Evolutionary conservation across 2,888 invertebrate genomes (phyloP), one percentile per base, ranked within the genome.

Genomic region (Corbicula japonica): DNA sequence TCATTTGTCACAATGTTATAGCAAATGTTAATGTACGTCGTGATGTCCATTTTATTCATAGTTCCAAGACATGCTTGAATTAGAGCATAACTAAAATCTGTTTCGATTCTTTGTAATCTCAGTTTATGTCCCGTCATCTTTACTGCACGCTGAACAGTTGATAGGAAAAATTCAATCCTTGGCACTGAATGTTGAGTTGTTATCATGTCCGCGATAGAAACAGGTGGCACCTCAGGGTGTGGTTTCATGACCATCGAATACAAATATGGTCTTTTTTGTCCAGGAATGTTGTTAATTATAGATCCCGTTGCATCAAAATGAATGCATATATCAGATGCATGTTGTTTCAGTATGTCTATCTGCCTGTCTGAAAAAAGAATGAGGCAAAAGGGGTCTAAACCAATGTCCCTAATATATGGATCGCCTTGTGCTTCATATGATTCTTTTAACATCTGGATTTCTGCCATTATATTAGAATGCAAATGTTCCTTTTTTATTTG

Each of bases 161-260:
- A 4, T 21, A 70, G 23, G 35, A 72, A 62, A 8, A 34, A 12
- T 12, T 41, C 15, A 8, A 72, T 63, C 30, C 63, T 3, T 44
- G 72, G 72, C 26, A 72, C 63, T 15, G 54, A 54, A 12, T 72
- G 72, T 28, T 72, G 72, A 12, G 72, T 63, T 18, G 48, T 60
- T n/a, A 70, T 44, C 70, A 70, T 70, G 23, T 61, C 60, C 18
- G 60, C 61, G 5, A 71, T 26, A 15, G 71, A 61, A 2, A 79
- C 65, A 18, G 74, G 50, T 12, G 70, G 48, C 6, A 44, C 28
- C 15, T 54, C 48, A 15, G n/a, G 21, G 5, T 61, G 15, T 38
- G 71, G 65, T 48, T 65, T 76, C n/a, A 63, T 48, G 5, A 76
- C 76, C 28, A 76, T 1, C 15, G 66, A 66, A 46, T 76, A 76